Evolutionary conservation across 2,888 invertebrate species (phyloP).

Genomic region (Apamea epomidion): DNA sequence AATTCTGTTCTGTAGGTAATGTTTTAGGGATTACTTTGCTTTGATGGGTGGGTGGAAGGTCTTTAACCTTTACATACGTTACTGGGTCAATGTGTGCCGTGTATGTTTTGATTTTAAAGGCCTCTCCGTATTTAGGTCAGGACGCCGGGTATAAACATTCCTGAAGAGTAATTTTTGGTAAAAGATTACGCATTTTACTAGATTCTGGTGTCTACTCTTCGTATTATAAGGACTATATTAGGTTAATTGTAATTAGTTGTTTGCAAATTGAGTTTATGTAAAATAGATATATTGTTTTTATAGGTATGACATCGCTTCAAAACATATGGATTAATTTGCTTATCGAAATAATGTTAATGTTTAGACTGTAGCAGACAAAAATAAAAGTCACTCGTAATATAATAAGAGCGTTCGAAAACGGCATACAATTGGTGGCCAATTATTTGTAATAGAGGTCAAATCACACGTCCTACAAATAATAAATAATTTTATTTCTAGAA

Average conservation of each 20-base stretch:
- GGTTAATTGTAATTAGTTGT: background rate
- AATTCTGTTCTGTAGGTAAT: conserved; percentile 57
- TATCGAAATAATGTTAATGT: too few species aligned
- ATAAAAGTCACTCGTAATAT: background rate
- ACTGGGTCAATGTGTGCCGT: conserved; percentile 81
- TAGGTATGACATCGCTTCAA: background rate
- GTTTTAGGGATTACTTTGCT: conserved; percentile 67
- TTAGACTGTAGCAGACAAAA: background rate
- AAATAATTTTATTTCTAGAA: too few species aligned
- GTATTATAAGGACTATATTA: background rate
- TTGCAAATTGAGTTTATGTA: background rate
- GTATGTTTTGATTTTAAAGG: conserved; percentile 79
- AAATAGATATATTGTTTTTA: background rate
- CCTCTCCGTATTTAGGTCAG: conserved; percentile 76
- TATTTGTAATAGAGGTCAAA: background rate
- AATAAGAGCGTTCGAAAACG: background rate
- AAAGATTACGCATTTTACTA: conserved; percentile 17
- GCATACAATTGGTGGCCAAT: background rate
- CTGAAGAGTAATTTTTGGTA: conserved; percentile 37
- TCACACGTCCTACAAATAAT: too few species aligned
- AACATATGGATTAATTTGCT: background rate
- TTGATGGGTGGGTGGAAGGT: conserved; percentile 68
- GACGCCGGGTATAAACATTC: conserved; percentile 58
- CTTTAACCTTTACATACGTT: conserved; percentile 83
- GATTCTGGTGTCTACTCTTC: background rate